Percentiles rank a stretch among this genome's conserved stretches.
Conservation (phyloP, 2,888 invertebrate species). For the Rhagonycha lutea region DNA sequence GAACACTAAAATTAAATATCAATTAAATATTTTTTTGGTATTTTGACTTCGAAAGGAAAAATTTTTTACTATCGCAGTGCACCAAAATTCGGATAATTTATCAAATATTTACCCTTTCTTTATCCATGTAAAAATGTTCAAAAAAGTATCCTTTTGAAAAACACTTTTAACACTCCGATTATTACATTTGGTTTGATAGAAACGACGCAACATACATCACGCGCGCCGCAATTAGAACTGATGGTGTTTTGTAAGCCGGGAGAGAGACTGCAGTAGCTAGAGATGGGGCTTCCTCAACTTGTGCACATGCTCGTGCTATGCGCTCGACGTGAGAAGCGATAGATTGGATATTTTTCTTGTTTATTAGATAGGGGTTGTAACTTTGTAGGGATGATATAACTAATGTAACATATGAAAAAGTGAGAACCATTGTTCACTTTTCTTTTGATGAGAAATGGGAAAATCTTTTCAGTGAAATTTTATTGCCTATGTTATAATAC, state of each 20-base stretch:
- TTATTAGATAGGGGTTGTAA: neutral
- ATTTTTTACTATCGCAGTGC: neutral
- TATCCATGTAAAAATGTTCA: neutral
- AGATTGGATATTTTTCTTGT: constrained; percentile 2
- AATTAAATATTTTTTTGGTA: neutral
- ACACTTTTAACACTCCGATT: neutral
- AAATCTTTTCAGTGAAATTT: no score
- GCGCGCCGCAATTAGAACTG: neutral
- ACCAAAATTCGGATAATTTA: neutral
- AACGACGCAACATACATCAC: neutral
- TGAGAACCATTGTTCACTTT: neutral
- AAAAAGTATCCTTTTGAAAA: neutral
- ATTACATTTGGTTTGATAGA: neutral
- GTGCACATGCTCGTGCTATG: constrained; percentile 18
- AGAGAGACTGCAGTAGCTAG: neutral
- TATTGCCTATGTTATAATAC: no score
- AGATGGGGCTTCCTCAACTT: constrained; percentile 6
- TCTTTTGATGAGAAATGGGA: neutral
- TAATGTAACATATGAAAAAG: neutral
- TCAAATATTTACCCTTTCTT: neutral
- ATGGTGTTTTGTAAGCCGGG: neutral
- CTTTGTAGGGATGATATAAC: neutral
- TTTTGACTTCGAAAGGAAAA: neutral
- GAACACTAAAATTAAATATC: neutral
- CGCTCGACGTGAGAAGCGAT: neutral